Evolutionary conservation across 1,140 invertebrate genomes (phyloP).

Genomic region (Drosophila burlai): DNA sequence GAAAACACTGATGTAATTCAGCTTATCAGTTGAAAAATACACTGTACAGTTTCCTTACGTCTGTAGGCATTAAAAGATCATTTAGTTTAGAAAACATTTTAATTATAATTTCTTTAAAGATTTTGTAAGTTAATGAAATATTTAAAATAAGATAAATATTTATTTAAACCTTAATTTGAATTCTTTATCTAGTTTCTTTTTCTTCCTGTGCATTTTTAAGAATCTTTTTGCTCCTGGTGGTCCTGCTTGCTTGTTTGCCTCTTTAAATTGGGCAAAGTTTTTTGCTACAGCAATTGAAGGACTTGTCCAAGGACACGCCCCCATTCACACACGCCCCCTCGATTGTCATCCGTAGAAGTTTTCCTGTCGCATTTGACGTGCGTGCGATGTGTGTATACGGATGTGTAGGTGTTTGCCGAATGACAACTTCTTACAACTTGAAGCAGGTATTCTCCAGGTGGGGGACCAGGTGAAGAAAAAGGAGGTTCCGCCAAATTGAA

Average conservation of each 20-base stretch:
- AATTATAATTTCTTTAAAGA: background rate
- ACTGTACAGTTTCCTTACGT: background rate
- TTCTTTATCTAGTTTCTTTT: background rate
- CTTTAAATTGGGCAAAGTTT: constrained; percentile 69
- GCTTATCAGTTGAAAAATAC: background rate
- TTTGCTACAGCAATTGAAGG: constrained; percentile 62
- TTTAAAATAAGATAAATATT: background rate
- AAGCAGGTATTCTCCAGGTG: constrained; percentile 28
- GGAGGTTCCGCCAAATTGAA: constrained; percentile 30
- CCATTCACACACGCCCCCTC: constrained; percentile 47
- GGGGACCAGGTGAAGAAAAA: background rate
- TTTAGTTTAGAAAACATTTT: background rate
- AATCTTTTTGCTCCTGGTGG: background rate
- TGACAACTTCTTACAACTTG: constrained; percentile 41
- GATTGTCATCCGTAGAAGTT: constrained; percentile 70
- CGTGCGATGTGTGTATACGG: constrained; percentile 27
- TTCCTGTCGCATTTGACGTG: constrained; percentile 55
- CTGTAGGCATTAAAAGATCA: no score
- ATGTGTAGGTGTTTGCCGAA: constrained; percentile 21
- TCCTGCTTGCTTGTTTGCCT: constrained; percentile 11
- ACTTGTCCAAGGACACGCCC: constrained; percentile 48
- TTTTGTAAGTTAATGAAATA: background rate
- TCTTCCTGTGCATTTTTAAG: background rate
- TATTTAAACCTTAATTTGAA: background rate
- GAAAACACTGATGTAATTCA: background rate